Evolutionary conservation across 2,797 vertebrate species (phyloP).

Genomic region (Petrocephalus schoutedeni): DNA sequence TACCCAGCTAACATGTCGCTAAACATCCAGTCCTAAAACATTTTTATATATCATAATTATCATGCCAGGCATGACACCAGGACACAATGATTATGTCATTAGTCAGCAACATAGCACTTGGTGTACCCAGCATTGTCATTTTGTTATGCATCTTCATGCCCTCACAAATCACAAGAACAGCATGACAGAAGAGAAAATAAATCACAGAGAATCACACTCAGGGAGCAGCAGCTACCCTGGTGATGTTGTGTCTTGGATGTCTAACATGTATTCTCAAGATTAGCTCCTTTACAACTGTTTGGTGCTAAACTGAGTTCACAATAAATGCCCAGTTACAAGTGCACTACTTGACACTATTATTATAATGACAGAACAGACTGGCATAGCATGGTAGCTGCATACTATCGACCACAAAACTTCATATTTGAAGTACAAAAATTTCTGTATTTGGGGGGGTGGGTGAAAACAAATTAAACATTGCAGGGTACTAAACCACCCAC

Average conservation of each 20-base stretch:
- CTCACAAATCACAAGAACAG: neutral
- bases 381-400: neutral
- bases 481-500: neutral
- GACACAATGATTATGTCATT: neutral
- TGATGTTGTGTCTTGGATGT: neutral
- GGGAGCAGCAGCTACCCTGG: too few relatives aligned
- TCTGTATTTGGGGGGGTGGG: neutral
- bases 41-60: neutral
- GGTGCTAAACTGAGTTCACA: neutral
- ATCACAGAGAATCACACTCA: neutral
- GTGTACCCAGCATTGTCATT: neutral
- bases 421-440: too few relatives aligned
- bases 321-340: neutral
- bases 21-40: neutral
- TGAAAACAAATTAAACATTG: neutral
- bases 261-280: neutral
- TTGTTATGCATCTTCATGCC: neutral
- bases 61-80: neutral
- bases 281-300: neutral
- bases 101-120: neutral
- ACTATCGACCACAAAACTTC: neutral
- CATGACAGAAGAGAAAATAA: neutral
- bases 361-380: neutral
- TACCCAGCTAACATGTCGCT: neutral
- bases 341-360: neutral